Conservation (phyloP, 2,888 invertebrate species). For the Phrixothrix hirtus region DNA sequence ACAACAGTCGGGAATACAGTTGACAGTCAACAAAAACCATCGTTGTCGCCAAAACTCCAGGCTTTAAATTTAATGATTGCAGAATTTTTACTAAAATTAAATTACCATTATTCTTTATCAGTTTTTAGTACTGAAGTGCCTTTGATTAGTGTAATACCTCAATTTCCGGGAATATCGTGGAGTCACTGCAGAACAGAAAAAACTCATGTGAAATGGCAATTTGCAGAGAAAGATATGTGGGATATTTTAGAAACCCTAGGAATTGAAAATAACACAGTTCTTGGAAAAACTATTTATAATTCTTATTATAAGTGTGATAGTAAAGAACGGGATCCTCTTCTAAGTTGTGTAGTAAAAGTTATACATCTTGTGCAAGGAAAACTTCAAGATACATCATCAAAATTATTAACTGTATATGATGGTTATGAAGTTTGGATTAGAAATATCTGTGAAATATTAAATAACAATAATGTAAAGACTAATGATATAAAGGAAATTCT, state of each 20-base stretch:
- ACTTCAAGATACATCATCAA: neutral
- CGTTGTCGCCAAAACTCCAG: constrained; percentile 60
- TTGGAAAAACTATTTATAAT: constrained; percentile 34
- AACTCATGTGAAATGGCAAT: constrained; percentile 46
- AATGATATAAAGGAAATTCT: constrained; percentile 20
- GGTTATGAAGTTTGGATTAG: constrained; percentile 5
- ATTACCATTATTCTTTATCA: constrained; percentile 63
- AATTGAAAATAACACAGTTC: constrained; percentile 33
- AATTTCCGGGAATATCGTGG: constrained; percentile 47
- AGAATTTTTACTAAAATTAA: constrained; percentile 63
- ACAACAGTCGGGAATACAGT: constrained; percentile 55
- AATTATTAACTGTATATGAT: neutral
- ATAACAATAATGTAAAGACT: neutral
- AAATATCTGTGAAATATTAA: constrained; percentile 11
- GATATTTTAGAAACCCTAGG: constrained; percentile 55
- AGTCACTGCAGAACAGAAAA: constrained; percentile 14
- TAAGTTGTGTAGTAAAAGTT: constrained; percentile 38
- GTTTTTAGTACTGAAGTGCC: constrained; percentile 67
- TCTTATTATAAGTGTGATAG: constrained; percentile 31
- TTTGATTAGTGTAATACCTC: constrained; percentile 59
- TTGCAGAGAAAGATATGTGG: constrained; percentile 58
- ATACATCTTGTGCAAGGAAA: constrained; percentile 7
- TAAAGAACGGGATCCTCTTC: constrained; percentile 37
- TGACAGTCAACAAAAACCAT: constrained; percentile 43
- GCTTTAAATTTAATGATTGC: constrained; percentile 65